Evolutionary conservation across 2,888 invertebrate genomes (phyloP).

Genomic region (Drosophila villosipedis): DNA sequence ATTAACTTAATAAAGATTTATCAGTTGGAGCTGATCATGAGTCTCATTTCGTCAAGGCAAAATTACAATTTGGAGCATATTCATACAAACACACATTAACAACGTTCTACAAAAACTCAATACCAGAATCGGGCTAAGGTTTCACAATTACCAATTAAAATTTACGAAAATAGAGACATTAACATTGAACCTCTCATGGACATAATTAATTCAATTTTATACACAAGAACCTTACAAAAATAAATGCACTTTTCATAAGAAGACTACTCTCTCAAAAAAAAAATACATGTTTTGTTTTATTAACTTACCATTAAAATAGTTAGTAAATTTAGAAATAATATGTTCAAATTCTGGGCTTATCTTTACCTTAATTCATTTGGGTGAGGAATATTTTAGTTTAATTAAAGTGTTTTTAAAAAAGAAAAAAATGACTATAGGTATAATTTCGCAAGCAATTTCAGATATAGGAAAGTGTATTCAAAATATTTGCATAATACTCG

Average conservation of each 20-base stretch:
- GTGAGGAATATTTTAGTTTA: background rate
- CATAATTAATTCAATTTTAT: background rate
- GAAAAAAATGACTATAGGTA: background rate
- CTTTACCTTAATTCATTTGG: background rate
- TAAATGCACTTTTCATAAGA: background rate
- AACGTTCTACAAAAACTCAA: background rate
- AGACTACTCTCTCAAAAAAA: background rate
- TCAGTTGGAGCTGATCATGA: background rate
- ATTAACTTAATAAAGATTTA: background rate
- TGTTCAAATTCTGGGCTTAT: background rate
- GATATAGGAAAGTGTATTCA: background rate
- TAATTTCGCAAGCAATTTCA: background rate
- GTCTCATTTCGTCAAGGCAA: background rate
- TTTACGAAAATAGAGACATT: background rate
- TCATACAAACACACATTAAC: background rate
- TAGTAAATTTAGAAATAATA: background rate
- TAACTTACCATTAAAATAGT: too few relatives aligned
- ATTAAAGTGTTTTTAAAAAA: background rate
- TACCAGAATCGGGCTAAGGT: background rate
- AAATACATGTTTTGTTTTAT: too few relatives aligned
- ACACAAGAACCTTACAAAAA: background rate
- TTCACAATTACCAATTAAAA: background rate
- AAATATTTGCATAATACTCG: slow-evolving; percentile 1
- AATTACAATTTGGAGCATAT: background rate
- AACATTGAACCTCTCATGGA: background rate